phyloP scores from a whole-genome alignment of 53 echinoderm and acorn worm species.

The Echinometra lucunter region DNA sequence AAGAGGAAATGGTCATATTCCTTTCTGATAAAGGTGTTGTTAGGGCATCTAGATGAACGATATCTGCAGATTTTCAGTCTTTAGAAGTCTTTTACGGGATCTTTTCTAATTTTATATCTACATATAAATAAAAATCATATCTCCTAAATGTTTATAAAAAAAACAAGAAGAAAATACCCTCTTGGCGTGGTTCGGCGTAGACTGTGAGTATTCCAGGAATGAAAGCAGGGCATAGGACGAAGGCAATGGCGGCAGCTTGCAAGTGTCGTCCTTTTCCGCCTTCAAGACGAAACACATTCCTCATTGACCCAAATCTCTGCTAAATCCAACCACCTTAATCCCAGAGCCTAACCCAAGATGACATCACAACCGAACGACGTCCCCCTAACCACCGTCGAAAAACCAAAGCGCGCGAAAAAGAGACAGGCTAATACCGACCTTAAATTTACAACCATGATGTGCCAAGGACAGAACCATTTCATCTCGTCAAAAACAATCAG shows the following conservation, averaged over 20 bases:
- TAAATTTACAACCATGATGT: constrained; percentile 25
- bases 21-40: too few relatives aligned
- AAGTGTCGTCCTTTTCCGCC: not conserved
- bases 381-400: not conserved
- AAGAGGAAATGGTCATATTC: too few relatives aligned
- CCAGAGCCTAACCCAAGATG: not conserved
- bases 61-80: too few relatives aligned
- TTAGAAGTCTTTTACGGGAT: too few relatives aligned
- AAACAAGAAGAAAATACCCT: too few relatives aligned
- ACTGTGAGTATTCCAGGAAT: not conserved
- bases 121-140: too few relatives aligned
- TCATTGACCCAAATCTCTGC: constrained; percentile 41
- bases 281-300: not conserved
- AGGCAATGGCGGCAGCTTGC: not conserved
- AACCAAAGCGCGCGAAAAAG: constrained; percentile 13
- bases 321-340: constrained; percentile 36
- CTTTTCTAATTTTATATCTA: too few relatives aligned
- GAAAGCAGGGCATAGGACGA: not conserved
- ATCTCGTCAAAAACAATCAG: constrained; percentile 44
- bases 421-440: not conserved
- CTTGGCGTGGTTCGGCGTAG: not conserved
- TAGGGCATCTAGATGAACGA: too few relatives aligned
- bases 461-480: constrained; percentile 39
- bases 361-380: not conserved
- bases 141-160: too few relatives aligned